Evolutionary conservation across 2,888 invertebrate species (phyloP), one percentile per base, ranked within the genome.

Genomic region (Gandaritis pyraliata): DNA sequence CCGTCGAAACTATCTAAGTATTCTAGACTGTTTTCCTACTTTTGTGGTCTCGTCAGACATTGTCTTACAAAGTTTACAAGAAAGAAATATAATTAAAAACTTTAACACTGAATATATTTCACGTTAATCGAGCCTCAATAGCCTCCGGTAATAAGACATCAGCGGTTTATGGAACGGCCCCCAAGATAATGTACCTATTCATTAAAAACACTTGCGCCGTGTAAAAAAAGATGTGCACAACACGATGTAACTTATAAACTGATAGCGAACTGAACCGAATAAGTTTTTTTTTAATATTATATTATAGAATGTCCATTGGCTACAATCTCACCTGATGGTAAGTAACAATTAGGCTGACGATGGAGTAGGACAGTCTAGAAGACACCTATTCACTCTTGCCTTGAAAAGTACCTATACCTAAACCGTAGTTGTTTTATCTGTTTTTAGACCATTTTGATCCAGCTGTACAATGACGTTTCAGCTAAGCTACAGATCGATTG

Each of bases 81-180:
- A 50, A 51, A 38, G 54, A 54, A 58, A 15, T 33, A 69, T 82
- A 82, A 86, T 86, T 83, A 86, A 85, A 86, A 85, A 66, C 72
- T 81, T 87, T 86, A 85, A 82, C 85, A 74, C 86, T 86, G 85
- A 83, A 88, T 89, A 85, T 82, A 83, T 86, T 83, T 86, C 76
- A 83, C 73, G 75, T 78, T 84, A 85, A 84, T 78, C 80, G 78
- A 81, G 73, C 74, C 72, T 74, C 77, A 82, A 85, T 81, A 76
- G 75, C 71, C 72, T 68, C 72, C 66, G 67, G 79, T 90, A 90
- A 90, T 88, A 90, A 91, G 90, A 90, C 90, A 90, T 91, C 90
- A 89, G 81, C 83, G 72, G 77, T 73, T 83, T 81, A 86, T 83
- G 78, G 65, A 82, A 78, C 79, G 76, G 83, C 83, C 82, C 66